phyloP scores from a whole-genome alignment of 2,888 invertebrate species.

The Tenthredo distinguenda region DNA sequence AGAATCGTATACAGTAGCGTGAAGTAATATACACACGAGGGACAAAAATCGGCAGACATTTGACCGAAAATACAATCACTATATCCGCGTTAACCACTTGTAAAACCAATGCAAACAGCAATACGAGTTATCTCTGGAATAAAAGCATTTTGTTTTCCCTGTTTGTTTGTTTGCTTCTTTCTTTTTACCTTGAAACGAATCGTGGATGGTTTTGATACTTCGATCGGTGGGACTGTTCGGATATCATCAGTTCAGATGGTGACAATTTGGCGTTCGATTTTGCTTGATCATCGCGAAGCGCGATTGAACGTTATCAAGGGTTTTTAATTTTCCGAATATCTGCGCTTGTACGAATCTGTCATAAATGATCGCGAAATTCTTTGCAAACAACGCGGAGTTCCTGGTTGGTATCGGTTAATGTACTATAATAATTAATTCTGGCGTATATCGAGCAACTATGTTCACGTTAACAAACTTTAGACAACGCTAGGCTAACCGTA shows the following conservation, averaged over 20 bases:
- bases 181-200: not conserved
- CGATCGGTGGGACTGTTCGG: not conserved
- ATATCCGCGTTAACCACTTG: conserved; percentile 54
- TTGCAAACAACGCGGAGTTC: not conserved
- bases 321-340: not conserved
- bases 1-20: conserved; percentile 39
- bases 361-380: not conserved
- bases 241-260: not conserved
- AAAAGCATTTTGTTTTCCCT: conserved; percentile 30
- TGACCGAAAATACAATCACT: conserved; percentile 61
- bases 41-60: conserved; percentile 60
- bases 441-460: conserved; percentile 39
- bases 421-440: conserved; percentile 30
- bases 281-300: not conserved
- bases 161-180: not conserved
- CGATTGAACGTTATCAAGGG: not conserved
- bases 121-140: conserved; percentile 49
- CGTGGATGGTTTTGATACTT: conserved; percentile 15
- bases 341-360: not conserved
- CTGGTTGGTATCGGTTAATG: not conserved
- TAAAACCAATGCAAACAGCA: conserved; percentile 52
- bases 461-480: conserved; percentile 68
- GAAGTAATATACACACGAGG: conserved; percentile 47
- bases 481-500: conserved; percentile 72
- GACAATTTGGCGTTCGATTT: not conserved